Evolutionary conservation across 2,888 invertebrate species (phyloP).

Genomic region (Lutraria lutraria): DNA sequence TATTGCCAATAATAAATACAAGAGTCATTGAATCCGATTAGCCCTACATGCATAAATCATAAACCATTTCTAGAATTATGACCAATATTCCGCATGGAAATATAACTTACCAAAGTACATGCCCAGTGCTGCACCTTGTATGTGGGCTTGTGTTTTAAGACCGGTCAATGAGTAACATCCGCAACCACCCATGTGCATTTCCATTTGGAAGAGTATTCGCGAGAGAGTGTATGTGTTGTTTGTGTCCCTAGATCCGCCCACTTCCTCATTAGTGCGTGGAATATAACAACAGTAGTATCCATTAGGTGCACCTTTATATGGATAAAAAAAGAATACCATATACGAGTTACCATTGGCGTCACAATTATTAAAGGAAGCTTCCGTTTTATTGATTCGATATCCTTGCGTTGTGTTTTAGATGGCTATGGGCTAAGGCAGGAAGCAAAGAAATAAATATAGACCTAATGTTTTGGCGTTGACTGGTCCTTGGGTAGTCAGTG

Average conservation of each 20-base stretch:
- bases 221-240: constrained; percentile 6
- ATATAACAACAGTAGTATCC: constrained; percentile 39
- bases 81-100: too few relatives aligned
- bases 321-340: constrained; percentile 49
- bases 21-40: too few relatives aligned
- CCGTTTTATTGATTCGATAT: constrained; percentile 35
- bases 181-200: constrained; percentile 52
- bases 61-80: too few relatives aligned
- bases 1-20: too few relatives aligned
- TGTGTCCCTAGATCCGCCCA: constrained; percentile 14
- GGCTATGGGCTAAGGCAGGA: constrained; percentile 34
- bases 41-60: too few relatives aligned
- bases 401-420: constrained; percentile 21
- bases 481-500: constrained; percentile 23
- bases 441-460: constrained; percentile 48
- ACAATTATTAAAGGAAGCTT: constrained; percentile 53
- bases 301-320: background rate
- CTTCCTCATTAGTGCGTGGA: background rate
- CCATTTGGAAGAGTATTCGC: constrained; percentile 25
- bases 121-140: background rate
- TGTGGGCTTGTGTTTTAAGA: background rate
- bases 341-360: constrained; percentile 52
- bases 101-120: constrained; percentile 23
- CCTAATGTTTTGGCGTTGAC: constrained; percentile 29
- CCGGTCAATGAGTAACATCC: constrained; percentile 33